Base-by-base conservation (phyloP, 2,888 invertebrate species). In the Aphelenchoides bicaudatus region DNA sequence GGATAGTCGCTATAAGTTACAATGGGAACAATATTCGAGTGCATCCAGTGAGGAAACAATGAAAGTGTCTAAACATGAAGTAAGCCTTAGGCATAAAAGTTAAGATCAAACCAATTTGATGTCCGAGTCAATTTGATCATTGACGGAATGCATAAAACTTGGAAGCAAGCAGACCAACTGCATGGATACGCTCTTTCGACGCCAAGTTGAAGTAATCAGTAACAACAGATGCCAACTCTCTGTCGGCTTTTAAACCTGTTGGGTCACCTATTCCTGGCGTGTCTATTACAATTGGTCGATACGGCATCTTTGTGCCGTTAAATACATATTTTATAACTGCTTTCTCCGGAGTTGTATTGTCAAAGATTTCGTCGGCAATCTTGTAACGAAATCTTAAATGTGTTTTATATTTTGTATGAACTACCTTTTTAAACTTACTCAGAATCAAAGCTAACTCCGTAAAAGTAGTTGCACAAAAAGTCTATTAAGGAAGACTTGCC, bases 291-390 rank as follows among this genome's bases (percentile, higher is more conserved):
- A 72, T 63, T 2, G 72, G 72, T 10, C 69, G 52, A 23, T 64
- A 61, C 13, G 58, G 47, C 62, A 67, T 57, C 1, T 56, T 34
- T 2, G 72, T 67, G 2, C 69, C 63, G 48, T 72, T 72, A 56
- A 72, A 72, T 30, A 72, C 67, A 30, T 72, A 72, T 21, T 66
- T 69, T 31, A 61, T 67, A 2, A 72, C 63, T 6, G 63, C 61
- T 34, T 66, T 58, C n/a, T 62, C 46, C 3, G 70, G 70, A 3
- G 70, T 66, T 29, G 65, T 56, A 38, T 48, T 46, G 47, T 69
- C 68, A 56, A 72, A 72, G 54, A 61, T 68, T 56, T 72, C 72
- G 59, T 69, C 58, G 6, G 72, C 69, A 56, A 72, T 72, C 39
- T 68, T 67, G 47, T 60, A 69, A 2, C 72, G 52, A 4, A 59